Evolutionary conservation across 2,888 invertebrate species (phyloP), one percentile per base, ranked within the genome.

Genomic region (Meganola albula): DNA sequence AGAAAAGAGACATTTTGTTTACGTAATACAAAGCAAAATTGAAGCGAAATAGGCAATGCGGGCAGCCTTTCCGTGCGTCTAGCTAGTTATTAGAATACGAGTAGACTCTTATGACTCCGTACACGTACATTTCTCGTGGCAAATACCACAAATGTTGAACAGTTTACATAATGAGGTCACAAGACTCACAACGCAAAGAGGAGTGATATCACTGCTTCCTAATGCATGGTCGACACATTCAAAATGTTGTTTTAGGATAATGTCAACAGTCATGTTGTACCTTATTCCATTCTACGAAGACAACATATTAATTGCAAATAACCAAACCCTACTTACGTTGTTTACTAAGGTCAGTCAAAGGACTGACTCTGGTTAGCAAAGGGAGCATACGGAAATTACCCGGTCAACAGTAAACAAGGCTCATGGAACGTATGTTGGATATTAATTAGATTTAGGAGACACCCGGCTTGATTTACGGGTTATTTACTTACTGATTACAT

Each of bases 271-370:
- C 54, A 50, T n/a, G n/a, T n/a, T n/a, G n/a, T n/a, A n/a, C n/a
- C n/a, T n/a, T n/a, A n/a, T n/a, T n/a, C n/a, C 46, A 44, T 52
- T 57, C 47, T 58, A 58, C 58, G 50, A 53, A 57, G 56, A 64
- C 60, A 66, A 72, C 63, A 67, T 67, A 72, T 71, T 73, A 70
- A 72, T 73, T 73, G 63, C 66, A 69, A 72, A 71, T 59, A 60
- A 59, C 56, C 47, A 52, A 49, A 49, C 55, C 54, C 47, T 53
- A 41, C 40, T 43, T 48, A 44, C 26, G 34, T 35, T 55, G 49
- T 48, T 53, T 53, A 39, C 34, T 31, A 43, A 48, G 54, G 50
- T 47, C 40, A 51, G 26, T 38, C 16, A 18, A 37, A 42, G 31
- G 43, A 36, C 14, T 20, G 11, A 5, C 16, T 16, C 33, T 23